Conservation (phyloP, 1,140 invertebrate genomes). For the Caenorhabditis latens region DNA sequence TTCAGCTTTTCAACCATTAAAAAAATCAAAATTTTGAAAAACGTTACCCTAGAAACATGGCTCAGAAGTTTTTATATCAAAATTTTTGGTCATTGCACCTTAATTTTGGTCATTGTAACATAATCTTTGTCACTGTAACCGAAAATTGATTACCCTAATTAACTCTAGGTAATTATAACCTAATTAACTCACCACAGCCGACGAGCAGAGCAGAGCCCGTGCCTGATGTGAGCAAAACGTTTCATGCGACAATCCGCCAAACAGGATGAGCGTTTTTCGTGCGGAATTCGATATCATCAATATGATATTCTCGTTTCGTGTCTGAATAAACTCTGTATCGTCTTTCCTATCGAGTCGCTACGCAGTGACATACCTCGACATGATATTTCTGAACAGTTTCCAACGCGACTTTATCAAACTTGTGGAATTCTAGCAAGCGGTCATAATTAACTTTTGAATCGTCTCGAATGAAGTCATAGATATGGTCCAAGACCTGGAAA, state of each 20-base stretch:
- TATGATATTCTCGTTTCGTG: conserved; percentile 30
- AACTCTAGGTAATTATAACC: background rate
- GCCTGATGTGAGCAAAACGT: conserved; percentile 44
- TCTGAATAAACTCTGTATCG: background rate
- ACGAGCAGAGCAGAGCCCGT: conserved; percentile 5
- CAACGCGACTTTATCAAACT: conserved; percentile 17
- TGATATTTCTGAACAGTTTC: conserved; percentile 31
- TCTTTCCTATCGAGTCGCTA: background rate
- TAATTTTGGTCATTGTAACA: too few relatives aligned
- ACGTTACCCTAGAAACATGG: too few relatives aligned
- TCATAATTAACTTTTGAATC: conserved; percentile 36
- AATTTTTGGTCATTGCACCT: too few relatives aligned
- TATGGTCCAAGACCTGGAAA: background rate
- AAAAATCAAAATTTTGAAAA: too few relatives aligned
- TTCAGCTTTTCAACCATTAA: too few relatives aligned
- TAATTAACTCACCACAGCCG: background rate
- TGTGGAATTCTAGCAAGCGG: conserved; percentile 12
- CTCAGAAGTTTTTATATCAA: too few relatives aligned
- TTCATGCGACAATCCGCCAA: conserved; percentile 10
- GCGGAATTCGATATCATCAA: conserved; percentile 21
- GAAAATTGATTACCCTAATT: too few relatives aligned
- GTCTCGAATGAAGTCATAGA: conserved; percentile 28
- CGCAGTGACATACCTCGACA: background rate
- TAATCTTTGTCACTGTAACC: too few relatives aligned
- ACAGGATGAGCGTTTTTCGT: conserved; percentile 14